These are phyloP conservation scores for Oncopodura yosiiana DNA, from an alignment of 1,140 invertebrate genomes.

Conservation along the genomic window DNA sequence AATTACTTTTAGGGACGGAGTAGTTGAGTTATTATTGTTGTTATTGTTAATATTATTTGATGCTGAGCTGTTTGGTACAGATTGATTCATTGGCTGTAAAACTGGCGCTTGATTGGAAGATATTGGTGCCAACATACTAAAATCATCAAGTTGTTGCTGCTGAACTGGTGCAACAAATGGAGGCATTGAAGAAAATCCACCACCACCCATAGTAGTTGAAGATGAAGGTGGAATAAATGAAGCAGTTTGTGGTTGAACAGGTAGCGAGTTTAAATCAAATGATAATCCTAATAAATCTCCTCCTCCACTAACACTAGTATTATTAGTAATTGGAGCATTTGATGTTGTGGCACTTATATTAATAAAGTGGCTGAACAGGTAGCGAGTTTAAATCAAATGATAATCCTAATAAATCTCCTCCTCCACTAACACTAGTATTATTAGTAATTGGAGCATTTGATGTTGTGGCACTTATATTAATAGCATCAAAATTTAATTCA, in stretches of 20 bases:
- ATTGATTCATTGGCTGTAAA: slow-evolving; percentile 8
- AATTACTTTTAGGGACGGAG: slow-evolving; percentile 23
- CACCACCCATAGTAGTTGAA: not conserved
- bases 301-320: not conserved
- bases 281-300: not conserved
- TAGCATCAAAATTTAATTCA: no score
- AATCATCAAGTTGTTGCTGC: slow-evolving; percentile 5
- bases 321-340: slow-evolving; percentile 1
- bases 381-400: slow-evolving; percentile 12
- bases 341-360: no score
- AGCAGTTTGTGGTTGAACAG: not conserved
- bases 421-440: not conserved
- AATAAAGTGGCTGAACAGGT: no score
- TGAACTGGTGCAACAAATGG: not conserved
- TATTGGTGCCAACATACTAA: not conserved
- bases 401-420: slow-evolving; percentile 18
- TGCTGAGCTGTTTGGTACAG: not conserved
- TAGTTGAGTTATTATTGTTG: slow-evolving; percentile 24
- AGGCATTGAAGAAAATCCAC: not conserved
- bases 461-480: not conserved
- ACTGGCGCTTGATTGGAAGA: slow-evolving; percentile 7
- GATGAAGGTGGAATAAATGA: not conserved
- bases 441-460: slow-evolving; percentile 3
- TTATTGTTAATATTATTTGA: slow-evolving; percentile 25
- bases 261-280: not conserved